Evolutionary conservation across 2,888 invertebrate species (phyloP).

Genomic region (Orthosia cruda): DNA sequence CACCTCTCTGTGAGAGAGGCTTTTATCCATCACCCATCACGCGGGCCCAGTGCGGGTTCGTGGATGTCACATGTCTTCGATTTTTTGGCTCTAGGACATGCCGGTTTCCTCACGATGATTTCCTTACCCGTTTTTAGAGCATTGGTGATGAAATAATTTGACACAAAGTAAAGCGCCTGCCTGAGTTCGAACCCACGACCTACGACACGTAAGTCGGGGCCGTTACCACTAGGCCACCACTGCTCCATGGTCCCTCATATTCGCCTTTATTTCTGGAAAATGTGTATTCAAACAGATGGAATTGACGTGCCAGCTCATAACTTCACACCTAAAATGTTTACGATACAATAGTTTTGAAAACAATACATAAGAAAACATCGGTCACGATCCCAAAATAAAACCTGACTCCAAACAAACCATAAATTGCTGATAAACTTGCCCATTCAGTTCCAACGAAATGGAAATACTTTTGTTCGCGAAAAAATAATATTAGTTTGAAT

Average conservation of each 20-base stretch:
- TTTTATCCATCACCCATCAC: no score
- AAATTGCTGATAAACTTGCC: constrained; percentile 52
- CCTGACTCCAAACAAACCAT: constrained; percentile 32
- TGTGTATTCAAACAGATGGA: background rate
- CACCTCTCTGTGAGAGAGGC: no score
- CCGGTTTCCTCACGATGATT: no score
- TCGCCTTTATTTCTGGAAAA: background rate
- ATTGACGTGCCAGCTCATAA: background rate
- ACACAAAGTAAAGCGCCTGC: no score
- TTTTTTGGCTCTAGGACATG: no score
- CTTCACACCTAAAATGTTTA: background rate
- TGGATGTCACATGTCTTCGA: no score
- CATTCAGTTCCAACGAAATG: constrained; percentile 31
- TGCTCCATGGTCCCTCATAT: background rate
- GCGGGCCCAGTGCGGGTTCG: no score
- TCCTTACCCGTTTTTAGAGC: no score
- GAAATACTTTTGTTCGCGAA: constrained; percentile 51
- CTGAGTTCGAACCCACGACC: no score
- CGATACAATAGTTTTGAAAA: constrained; percentile 5
- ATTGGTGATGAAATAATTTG: no score
- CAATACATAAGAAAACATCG: background rate
- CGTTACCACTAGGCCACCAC: no score
- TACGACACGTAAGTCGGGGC: no score
- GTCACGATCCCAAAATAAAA: background rate
- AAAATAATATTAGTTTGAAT: constrained; percentile 42